Percentiles rank a stretch among this genome's conserved stretches.
phyloP scores from a whole-genome alignment of 2,113 vertebrate genomes.

The Diadophis punctatus region DNA sequence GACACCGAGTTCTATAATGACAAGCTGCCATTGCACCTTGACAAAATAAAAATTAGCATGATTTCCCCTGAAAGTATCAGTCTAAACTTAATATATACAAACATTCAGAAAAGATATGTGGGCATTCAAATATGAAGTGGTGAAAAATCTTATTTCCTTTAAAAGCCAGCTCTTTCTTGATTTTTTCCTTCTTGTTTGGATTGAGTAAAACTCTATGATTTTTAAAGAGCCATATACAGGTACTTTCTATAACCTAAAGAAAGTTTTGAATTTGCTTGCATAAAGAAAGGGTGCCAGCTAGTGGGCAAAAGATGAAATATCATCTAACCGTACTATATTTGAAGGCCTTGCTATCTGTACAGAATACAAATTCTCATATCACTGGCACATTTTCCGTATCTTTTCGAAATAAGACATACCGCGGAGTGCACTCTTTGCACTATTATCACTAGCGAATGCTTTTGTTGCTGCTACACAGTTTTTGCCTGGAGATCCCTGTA shows the following conservation, averaged over 20 bases:
- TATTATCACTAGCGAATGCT: constrained; percentile 16
- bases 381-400: constrained; percentile 22
- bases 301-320: constrained; percentile 47
- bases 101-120: constrained; percentile 49
- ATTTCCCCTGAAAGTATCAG: constrained; percentile 45
- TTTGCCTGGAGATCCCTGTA: not conserved
- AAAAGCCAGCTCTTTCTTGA: constrained; percentile 41
- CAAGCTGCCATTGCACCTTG: constrained; percentile 44
- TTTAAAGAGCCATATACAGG: constrained; percentile 41
- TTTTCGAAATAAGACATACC: constrained; percentile 37
- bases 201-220: not conserved
- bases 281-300: constrained; percentile 60
- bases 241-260: constrained; percentile 52
- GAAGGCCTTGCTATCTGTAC: constrained; percentile 28
- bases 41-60: constrained; percentile 56
- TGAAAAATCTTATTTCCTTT: constrained; percentile 32
- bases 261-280: constrained; percentile 43
- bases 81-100: constrained; percentile 71
- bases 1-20: constrained; percentile 53
- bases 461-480: constrained; percentile 15
- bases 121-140: constrained; percentile 55
- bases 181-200: not conserved
- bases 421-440: constrained; percentile 47
- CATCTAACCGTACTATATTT: constrained; percentile 10
- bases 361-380: constrained; percentile 24